Evolutionary conservation across 2,113 vertebrate genomes (phyloP).

Genomic region (human): GRCh38 chr4:65704501-65705000

Average conservation of each 20-base stretch:
- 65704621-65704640: background rate
- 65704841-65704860: background rate
- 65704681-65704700: background rate
- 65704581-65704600: background rate
- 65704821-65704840: background rate
- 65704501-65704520: background rate
- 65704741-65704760: background rate
- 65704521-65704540: background rate
- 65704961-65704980: background rate
- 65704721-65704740: background rate
- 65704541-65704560: background rate
- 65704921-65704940: background rate
- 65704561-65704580: background rate
- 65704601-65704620: background rate
- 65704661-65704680: background rate
- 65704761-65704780: background rate
- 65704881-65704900: conserved; percentile 21
- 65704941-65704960: background rate
- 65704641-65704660: background rate
- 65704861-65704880: background rate
- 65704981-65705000: background rate
- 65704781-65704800: background rate
- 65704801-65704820: background rate
- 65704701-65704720: background rate
- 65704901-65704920: background rate